Evolutionary conservation across 2,888 invertebrate species (phyloP).

Genomic region (Conistra vaccinii): DNA sequence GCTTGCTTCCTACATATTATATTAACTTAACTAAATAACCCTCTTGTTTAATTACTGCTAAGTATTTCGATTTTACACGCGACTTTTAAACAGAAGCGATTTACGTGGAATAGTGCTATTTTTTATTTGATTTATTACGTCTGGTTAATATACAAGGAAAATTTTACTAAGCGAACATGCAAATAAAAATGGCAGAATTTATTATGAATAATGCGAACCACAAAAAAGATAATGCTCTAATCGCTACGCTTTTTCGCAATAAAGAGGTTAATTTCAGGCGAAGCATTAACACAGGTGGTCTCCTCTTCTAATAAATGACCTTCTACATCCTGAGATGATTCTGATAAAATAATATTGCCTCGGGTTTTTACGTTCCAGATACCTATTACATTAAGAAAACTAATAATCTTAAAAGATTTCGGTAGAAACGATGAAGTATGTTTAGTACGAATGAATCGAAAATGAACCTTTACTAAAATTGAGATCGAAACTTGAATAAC

Average conservation of each 20-base stretch:
- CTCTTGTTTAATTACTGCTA: constrained; percentile 50
- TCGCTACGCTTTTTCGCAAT: constrained; percentile 2
- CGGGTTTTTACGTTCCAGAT: not conserved
- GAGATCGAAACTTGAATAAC: constrained; percentile 4
- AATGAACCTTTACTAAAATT: constrained; percentile 13
- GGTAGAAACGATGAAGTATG: not conserved
- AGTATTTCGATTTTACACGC: constrained; percentile 44
- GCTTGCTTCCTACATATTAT: constrained; percentile 32
- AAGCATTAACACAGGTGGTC: constrained; percentile 24
- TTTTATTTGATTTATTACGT: constrained; percentile 36
- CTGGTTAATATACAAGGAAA: constrained; percentile 18
- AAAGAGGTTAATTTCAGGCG: not conserved
- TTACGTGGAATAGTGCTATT: constrained; percentile 21
- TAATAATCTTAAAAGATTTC: not conserved
- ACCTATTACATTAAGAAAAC: not conserved
- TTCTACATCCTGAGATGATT: constrained; percentile 4
- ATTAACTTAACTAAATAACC: constrained; percentile 37
- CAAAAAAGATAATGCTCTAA: constrained; percentile 8
- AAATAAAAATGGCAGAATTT: constrained; percentile 5
- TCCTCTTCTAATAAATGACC: constrained; percentile 9
- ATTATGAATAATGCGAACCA: constrained; percentile 3
- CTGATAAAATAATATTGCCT: constrained; percentile 20
- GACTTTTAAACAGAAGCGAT: constrained; percentile 30
- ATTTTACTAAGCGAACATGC: constrained; percentile 13
- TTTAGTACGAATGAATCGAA: not conserved